A percentile compares a stretch with the other conserved stretches of the same genome.
phyloP scores from a whole-genome alignment of 2,888 invertebrate genomes.

The Hydroisotoma schaefferi region DNA sequence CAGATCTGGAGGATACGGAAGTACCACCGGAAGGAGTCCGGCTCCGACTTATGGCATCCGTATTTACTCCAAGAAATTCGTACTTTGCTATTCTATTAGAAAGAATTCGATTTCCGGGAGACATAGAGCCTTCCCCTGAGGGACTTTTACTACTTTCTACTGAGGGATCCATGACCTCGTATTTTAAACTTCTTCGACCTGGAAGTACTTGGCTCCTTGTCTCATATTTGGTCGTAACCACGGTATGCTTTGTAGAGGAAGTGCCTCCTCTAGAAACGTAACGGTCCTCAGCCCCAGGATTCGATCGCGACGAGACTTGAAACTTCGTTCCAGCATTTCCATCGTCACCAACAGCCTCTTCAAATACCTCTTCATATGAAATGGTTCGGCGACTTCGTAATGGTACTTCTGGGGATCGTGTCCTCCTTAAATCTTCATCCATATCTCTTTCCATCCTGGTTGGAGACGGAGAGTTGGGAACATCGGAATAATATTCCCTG shows the following conservation, averaged over 20 bases:
- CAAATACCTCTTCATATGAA: slow-evolving; percentile 29
- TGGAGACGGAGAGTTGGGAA: slow-evolving; percentile 12
- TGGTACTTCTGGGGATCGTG: slow-evolving; percentile 16
- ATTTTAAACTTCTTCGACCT: slow-evolving; percentile 34
- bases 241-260: slow-evolving; percentile 3
- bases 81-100: slow-evolving; percentile 36
- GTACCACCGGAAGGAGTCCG: slow-evolving; percentile 31
- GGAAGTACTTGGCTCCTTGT: slow-evolving; percentile 31
- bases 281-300: background rate
- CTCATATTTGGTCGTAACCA: slow-evolving; percentile 29
- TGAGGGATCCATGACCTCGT: slow-evolving; percentile 22
- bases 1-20: slow-evolving; percentile 24
- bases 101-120: slow-evolving; percentile 13
- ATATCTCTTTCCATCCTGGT: slow-evolving; percentile 15
- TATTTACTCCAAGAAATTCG: slow-evolving; percentile 38
- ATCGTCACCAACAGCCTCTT: slow-evolving; percentile 1
- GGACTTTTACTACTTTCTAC: slow-evolving; percentile 3
- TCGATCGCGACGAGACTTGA: background rate
- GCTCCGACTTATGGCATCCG: slow-evolving; percentile 26
- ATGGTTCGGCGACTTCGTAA: slow-evolving; percentile 15
- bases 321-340: background rate
- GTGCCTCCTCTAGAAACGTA: background rate
- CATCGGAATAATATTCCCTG: slow-evolving; percentile 20
- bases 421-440: slow-evolving; percentile 9
- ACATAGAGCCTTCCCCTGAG: slow-evolving; percentile 22